phyloP scores from a whole-genome alignment of 2,797 vertebrate genomes.

The Tenualosa ilisha region DNA sequence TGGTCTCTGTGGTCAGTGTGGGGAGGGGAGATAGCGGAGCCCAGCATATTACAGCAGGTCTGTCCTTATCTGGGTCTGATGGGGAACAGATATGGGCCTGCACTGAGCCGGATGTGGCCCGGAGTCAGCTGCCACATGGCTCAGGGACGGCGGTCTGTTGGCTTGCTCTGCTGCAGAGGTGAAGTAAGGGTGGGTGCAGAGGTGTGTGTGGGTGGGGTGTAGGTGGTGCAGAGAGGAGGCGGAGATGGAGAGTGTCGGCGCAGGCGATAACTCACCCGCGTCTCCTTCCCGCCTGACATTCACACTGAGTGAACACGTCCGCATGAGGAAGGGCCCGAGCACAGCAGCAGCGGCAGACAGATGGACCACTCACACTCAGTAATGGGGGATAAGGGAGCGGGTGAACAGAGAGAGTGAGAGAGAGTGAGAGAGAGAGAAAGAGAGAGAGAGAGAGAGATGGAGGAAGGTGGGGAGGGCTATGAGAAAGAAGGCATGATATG shows the following conservation, averaged over 20 bases:
- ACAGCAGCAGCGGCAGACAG: not conserved
- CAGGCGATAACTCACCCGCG: not conserved
- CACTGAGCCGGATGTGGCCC: not conserved
- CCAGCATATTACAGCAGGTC: not conserved
- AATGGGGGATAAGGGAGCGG: not conserved
- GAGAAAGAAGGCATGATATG: conserved; percentile 38
- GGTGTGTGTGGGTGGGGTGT: too few species aligned
- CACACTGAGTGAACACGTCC: not conserved
- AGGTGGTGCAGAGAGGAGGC: not conserved
- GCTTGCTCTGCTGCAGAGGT: conserved; percentile 10
- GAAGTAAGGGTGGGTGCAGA: not conserved
- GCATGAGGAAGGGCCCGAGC: not conserved
- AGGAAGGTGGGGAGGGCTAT: conserved; percentile 51
- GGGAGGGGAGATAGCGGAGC: not conserved
- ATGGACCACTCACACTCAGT: conserved; percentile 8
- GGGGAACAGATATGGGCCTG: not conserved
- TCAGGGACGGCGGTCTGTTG: not conserved
- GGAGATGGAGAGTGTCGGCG: not conserved
- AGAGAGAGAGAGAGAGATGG: not conserved
- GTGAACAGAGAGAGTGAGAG: conserved; percentile 29
- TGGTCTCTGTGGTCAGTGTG: not conserved
- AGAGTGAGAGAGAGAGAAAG: conserved; percentile 42
- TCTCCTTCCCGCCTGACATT: not conserved
- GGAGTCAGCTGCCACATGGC: not conserved
- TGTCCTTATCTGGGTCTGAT: not conserved